Evolutionary conservation across 2,797 vertebrate genomes (phyloP).

Genomic region (Carduelis carduelis): DNA sequence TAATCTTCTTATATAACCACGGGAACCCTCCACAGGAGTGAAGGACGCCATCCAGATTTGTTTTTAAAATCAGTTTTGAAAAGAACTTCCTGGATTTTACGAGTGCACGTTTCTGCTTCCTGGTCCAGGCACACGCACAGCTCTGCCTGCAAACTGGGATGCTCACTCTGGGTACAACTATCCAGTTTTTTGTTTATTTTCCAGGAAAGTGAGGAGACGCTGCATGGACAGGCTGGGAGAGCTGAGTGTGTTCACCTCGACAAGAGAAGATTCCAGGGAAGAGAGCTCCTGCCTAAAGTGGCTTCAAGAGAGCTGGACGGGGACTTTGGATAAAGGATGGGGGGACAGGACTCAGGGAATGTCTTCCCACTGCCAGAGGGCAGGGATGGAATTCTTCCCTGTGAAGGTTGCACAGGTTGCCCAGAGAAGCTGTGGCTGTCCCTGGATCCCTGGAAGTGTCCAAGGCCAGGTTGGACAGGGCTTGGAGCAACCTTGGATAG

Average conservation of each 20-base stretch:
- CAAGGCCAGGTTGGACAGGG: background rate
- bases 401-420: accelerated
- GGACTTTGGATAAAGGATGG: background rate
- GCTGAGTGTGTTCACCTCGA: accelerated
- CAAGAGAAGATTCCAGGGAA: background rate
- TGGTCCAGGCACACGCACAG: accelerated
- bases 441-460: background rate
- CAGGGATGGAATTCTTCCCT: background rate
- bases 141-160: background rate
- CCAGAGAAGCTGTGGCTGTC: background rate
- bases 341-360: background rate
- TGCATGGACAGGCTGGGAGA: background rate
- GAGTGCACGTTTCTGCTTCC: accelerated
- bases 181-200: background rate
- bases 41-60: background rate
- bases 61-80: background rate
- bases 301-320: background rate
- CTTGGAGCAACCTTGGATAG: background rate
- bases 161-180: background rate
- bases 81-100: background rate
- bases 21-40: background rate
- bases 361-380: background rate
- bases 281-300: background rate
- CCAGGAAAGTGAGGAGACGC: background rate
- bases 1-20: background rate